Percentiles rank a stretch among this genome's conserved stretches.
These are phyloP conservation scores for Chromobotia macracanthus DNA, from an alignment of 2,797 vertebrate genomes.

Conservation along the genomic window DNA sequence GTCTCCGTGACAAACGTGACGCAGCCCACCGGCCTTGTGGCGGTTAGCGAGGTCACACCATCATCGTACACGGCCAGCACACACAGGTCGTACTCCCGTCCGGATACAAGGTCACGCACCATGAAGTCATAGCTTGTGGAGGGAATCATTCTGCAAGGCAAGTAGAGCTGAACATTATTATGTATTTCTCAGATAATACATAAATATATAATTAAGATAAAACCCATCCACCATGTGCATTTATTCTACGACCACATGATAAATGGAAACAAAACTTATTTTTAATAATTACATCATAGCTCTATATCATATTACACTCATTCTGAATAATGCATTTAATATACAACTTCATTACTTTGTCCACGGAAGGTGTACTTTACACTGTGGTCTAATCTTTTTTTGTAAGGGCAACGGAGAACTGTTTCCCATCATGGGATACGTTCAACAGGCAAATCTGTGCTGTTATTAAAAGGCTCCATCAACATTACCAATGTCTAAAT, in stretches of 20 bases:
- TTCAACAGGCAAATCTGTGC: constrained; percentile 13
- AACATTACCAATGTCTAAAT: constrained; percentile 39
- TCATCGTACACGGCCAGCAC: constrained; percentile 88
- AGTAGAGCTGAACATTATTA: not conserved
- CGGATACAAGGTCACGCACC: constrained; percentile 85
- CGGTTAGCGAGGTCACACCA: constrained; percentile 83
- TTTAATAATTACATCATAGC: constrained; percentile 15
- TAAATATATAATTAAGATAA: constrained; percentile 28
- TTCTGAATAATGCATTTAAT: not conserved
- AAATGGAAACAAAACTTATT: not conserved
- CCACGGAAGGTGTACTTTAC: not conserved
- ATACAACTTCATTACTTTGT: not conserved
- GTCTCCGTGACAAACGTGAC: constrained; percentile 86
- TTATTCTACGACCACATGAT: constrained; percentile 20
- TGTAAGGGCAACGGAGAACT: not conserved
- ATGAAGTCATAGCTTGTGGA: constrained; percentile 87
- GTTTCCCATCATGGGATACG: not conserved
- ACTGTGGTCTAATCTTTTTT: not conserved
- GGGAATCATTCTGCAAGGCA: constrained; percentile 85
- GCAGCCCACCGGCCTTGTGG: constrained; percentile 86
- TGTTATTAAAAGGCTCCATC: constrained; percentile 36
- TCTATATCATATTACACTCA: not conserved
- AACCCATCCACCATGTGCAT: constrained; percentile 6
- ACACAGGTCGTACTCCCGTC: constrained; percentile 85
- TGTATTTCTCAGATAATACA: constrained; percentile 28